Evolutionary conservation across 2,113 vertebrate species (phyloP), one percentile per base, ranked within the genome.

Genomic region (Sturnira hondurensis): DNA sequence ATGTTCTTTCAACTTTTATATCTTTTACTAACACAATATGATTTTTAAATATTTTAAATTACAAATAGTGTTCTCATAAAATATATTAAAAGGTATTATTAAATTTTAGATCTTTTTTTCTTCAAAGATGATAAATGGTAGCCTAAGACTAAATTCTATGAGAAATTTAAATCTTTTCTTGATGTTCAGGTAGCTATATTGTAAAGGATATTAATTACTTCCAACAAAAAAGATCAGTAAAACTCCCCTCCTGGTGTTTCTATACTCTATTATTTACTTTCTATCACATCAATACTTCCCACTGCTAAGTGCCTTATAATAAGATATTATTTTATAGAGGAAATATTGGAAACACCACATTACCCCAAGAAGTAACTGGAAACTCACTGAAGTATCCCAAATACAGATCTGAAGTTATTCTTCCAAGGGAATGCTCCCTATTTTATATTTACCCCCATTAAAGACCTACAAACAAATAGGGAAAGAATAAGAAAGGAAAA

Each of bases 1-100:
- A 84, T 0, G 71, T 93, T 38, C 19, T 13, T 86, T 74, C 22
- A 97, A 96, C 65, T 80, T 96, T 36, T 68, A 70, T 26, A n/a
- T 41, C 7, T 68, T 63, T 95, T 91, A 89, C 26, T 86, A 52
- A 92, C 9, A 73, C 1, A 43, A 67, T 58, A 7, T 67, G 3
- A 67, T 54, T 94, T 94, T 93, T 86, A 76, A 77, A 84, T 89
- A 56, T 82, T 94, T 85, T 11, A 80, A 74, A 47, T 89, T 71
- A 36, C 0, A 84, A 28, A 5, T 31, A 22, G 5, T 31, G 15
- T 78, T 93, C 90, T 84, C 28, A 84, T 74, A 81, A 77, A 77
- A 54, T 28, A 70, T 22, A 88, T 38, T 58, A 65, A 70, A 81
- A 56, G 0, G 4, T 19, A 36, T 26, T 50, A 61, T 63, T 86